Evolutionary conservation across 2,888 invertebrate genomes (phyloP).

Genomic region (Pachycephus smyrnensis): DNA sequence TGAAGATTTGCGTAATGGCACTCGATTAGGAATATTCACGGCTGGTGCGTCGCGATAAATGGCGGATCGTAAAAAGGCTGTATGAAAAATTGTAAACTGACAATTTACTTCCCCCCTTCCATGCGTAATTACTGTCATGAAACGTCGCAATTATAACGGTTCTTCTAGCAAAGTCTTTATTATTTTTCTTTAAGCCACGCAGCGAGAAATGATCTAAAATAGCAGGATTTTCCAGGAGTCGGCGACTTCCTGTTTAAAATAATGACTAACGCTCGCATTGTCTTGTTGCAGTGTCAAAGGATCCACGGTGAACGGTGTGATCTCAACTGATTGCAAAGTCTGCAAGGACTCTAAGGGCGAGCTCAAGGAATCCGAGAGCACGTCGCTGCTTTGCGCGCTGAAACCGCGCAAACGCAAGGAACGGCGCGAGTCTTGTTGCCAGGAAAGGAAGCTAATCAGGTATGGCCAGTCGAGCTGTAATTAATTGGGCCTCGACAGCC

Average conservation of each 20-base stretch:
- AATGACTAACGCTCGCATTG: not conserved
- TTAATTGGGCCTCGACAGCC: conserved; percentile 17
- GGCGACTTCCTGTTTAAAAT: not conserved
- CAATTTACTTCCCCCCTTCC: too few species aligned
- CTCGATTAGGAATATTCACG: too few species aligned
- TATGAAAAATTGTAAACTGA: too few species aligned
- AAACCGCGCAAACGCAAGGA: conserved; percentile 74
- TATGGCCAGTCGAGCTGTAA: conserved; percentile 23
- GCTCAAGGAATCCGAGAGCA: conserved; percentile 68
- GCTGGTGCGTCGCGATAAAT: too few species aligned
- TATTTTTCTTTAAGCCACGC: too few species aligned
- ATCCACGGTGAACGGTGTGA: conserved; percentile 51
- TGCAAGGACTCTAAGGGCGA: conserved; percentile 62
- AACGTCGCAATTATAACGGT: too few species aligned
- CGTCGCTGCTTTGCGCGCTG: conserved; percentile 71
- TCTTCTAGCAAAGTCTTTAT: too few species aligned
- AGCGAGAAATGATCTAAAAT: not conserved
- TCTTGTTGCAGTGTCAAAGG: conserved; percentile 54
- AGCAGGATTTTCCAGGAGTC: not conserved
- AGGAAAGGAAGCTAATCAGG: conserved; percentile 63
- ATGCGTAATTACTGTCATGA: too few species aligned
- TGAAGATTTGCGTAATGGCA: too few species aligned
- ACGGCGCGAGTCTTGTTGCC: conserved; percentile 71
- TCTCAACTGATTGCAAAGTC: conserved; percentile 56
- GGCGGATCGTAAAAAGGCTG: too few species aligned